Conservation (phyloP, 2,797 vertebrate species). For the Hypotaenidia philippensis region DNA sequence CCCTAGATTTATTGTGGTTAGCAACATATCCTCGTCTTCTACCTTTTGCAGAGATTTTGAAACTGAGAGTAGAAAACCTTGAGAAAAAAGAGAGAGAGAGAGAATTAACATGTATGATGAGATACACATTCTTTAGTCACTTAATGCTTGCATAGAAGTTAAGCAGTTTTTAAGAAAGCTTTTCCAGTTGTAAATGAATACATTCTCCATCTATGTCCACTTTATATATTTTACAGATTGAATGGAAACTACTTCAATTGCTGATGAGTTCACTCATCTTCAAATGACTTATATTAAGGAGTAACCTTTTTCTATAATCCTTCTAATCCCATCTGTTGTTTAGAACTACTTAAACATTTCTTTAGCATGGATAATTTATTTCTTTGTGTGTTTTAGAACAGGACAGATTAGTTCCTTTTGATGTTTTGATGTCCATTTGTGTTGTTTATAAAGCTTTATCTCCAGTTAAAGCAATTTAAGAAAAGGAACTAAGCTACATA, state of each 20-base stretch:
- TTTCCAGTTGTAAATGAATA: conserved; percentile 4
- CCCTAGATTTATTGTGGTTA: conserved; percentile 75
- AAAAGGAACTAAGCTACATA: conserved; percentile 49
- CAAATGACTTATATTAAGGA: conserved; percentile 55
- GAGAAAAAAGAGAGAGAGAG: conserved; percentile 85
- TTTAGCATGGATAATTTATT: conserved; percentile 59
- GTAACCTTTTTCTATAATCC: conserved; percentile 69
- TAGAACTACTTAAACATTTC: conserved; percentile 59
- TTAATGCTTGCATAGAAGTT: conserved; percentile 20
- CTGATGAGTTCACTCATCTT: conserved; percentile 48
- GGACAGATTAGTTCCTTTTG: conserved; percentile 67
- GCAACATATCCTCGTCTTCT: conserved; percentile 78
- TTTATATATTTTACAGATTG: conserved; percentile 81
- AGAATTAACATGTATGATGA: conserved; percentile 81
- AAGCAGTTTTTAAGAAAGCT: conserved; percentile 12
- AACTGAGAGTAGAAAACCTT: conserved; percentile 79
- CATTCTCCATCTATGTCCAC: not conserved
- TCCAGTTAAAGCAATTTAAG: conserved; percentile 40
- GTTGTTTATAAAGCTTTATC: conserved; percentile 38
- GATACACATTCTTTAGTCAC: conserved; percentile 76
- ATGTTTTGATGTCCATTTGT: conserved; percentile 9
- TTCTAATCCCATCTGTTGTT: conserved; percentile 68
- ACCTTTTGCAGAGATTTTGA: conserved; percentile 80
- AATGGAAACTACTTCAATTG: conserved; percentile 71
- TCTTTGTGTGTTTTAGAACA: conserved; percentile 36